Percentiles rank a stretch among this genome's conserved stretches.
These are phyloP conservation scores for Crocuta crocuta DNA, from an alignment of 2,113 vertebrate genomes.

Conservation along the genomic window DNA sequence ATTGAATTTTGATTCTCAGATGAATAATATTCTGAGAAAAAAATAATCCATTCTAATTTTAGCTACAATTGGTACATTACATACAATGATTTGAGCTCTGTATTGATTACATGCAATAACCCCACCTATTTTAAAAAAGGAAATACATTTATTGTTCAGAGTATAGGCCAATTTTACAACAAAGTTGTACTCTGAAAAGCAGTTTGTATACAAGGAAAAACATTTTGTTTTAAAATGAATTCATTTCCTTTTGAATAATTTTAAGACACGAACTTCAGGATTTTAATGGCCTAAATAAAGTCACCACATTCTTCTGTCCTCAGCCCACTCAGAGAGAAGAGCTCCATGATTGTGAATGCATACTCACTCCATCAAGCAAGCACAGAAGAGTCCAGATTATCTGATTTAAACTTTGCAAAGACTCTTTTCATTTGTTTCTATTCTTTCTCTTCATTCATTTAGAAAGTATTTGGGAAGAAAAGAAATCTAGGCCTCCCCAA, in stretches of 20 bases:
- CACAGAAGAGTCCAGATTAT: not conserved
- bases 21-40: not conserved
- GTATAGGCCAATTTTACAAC: not conserved
- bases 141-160: not conserved
- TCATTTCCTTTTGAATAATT: conserved; percentile 20
- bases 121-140: not conserved
- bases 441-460: not conserved
- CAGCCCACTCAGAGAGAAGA: not conserved
- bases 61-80: not conserved
- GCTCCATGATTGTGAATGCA: not conserved
- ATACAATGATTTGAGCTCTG: not conserved
- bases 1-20: not conserved
- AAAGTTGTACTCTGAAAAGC: not conserved
- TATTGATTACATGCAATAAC: not conserved
- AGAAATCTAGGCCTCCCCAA: not conserved
- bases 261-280: conserved; percentile 34
- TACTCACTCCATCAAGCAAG: not conserved
- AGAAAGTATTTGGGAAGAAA: not conserved
- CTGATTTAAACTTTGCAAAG: not conserved
- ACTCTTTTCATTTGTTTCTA: not conserved
- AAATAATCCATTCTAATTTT: not conserved
- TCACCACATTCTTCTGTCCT: not conserved
- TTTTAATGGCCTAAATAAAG: conserved; percentile 14
- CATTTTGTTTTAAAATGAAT: not conserved
- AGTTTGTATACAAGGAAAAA: not conserved